Base-by-base conservation (phyloP, 2,797 vertebrate genomes). In the Eupleurogrammus muticus region DNA sequence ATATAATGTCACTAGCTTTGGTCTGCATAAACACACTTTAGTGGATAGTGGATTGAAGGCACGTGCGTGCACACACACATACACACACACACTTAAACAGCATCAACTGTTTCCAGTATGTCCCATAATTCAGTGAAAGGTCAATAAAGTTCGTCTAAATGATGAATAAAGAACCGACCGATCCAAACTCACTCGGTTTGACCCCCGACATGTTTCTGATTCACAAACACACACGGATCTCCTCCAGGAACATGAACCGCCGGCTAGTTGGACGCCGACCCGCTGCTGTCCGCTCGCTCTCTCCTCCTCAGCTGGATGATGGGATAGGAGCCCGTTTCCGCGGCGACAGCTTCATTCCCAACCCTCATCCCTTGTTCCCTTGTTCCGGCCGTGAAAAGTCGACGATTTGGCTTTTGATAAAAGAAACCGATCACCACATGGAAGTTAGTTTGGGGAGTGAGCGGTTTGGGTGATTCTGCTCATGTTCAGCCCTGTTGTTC, bases 131-230 rank as follows among this genome's bases (percentile, higher is more conserved):
- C 14, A 42, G 4, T n/a, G n/a, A n/a, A n/a, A n/a, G n/a, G n/a
- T 23, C n/a, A 20, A 40, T 56, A 4, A 17, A 64, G n/a, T n/a
- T n/a, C n/a, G n/a, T n/a, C n/a, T n/a, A n/a, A n/a, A n/a, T n/a
- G n/a, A n/a, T n/a, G n/a, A n/a, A n/a, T n/a, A n/a, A n/a, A n/a
- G n/a, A n/a, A n/a, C n/a, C n/a, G n/a, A n/a, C n/a, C n/a, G 36
- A 56, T 3, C 35, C 0, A 21, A 56, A 35, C 92, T 92, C 83
- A 93, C 92, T 9, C 65, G 69, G 57, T 74, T 86, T 78, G 51
- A 74, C 80, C 53, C 40, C 70, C 56, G 86, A 90, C 93, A 94
- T 93, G 47, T 74, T 66, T 75, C 10, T 67, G 60, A 75, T 80
- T 87, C 36, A 80, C 58, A 46, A 44, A 71, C 48, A 76, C n/a